Evolutionary conservation across 2,113 vertebrate species (phyloP), one percentile per base, ranked within the genome.

Genomic region (Pagrus major): DNA sequence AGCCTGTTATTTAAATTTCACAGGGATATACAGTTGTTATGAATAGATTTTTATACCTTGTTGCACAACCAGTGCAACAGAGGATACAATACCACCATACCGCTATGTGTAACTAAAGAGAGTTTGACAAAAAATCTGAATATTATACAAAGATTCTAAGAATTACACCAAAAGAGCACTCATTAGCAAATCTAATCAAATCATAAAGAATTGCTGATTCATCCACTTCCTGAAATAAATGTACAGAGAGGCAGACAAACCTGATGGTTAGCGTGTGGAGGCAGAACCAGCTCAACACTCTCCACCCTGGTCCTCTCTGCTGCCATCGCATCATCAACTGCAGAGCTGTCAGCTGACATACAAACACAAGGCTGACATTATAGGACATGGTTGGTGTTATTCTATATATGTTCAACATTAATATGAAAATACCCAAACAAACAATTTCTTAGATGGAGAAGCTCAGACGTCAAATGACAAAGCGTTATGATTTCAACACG

Each of bases 191-290:
- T 20, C 14, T 33, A 29, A 21, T 16, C 5, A 44, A 20, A 42
- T 27, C 15, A 18, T 15, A 20, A 44, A 44, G 18, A 25, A 61
- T 12, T 61, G 35, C n/a, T 9, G n/a, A n/a, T 1, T 51, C 6
- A 3, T 14, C 27, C 41, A 18, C 8, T 27, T 29, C 7, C 16
- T 37, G 18, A 2, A 46, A 33, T 9, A 23, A 52, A 60, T 10
- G 39, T 4, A 51, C 5, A 39, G 16, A 71, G 4, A 3, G n/a
- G 4, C 12, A 69, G 31, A 56, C 21, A 29, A 42, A 97, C 96
- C 93, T 98, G 98, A 87, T 99, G 98, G 87, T 99, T 99, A 81
- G 97, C 97, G 0, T 99, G 97, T 0, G 98, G 95, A 1, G 98
- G 98, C 59, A 99, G 92, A 63, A 98, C 97, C 87, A 99, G 94